Base-by-base conservation (phyloP, 1,140 invertebrate species). In the Habropoda laboriosa region DNA sequence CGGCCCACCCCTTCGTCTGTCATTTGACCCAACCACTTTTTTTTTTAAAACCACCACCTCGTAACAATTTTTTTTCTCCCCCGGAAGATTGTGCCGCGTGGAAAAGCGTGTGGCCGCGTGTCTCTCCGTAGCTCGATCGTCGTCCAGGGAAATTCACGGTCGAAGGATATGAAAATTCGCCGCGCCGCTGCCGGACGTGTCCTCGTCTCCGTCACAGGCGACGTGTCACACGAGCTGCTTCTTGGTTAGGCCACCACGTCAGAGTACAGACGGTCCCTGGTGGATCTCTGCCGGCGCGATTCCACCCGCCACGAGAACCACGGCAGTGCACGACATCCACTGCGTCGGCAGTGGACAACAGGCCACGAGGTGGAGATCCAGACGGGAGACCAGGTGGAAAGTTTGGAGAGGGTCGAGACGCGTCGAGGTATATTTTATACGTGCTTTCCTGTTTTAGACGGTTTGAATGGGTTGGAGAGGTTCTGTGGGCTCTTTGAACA, bases 1-100 rank as follows among this genome's bases (percentile, higher is more conserved):
- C 57, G 74, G 63, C 78, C 80, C n/a, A n/a, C n/a, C 58, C 60
- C 70, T 87, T 90, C 82, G 77, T 87, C 86, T 87, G 88, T 89
- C 84, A 89, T 90, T 89, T 89, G 71, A 57, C 60, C 72, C 64
- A 63, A 68, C 35, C n/a, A 66, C 80, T 86, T 82, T 86, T 70
- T 68, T 77, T 57, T 49, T 30, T n/a, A n/a, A n/a, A n/a, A n/a
- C 18, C 27, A 24, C 16, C 61, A 77, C 18, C n/a, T 75, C n/a
- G 12, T 57, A 60, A 60, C 21, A 68, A 70, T 68, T 79, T 80
- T 79, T 61, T n/a, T n/a, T n/a, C n/a, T n/a, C n/a, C n/a, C n/a
- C 30, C 16, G 57, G 38, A 40, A 79, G 45, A 82, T 61, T 53
- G 81, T 32, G 58, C 51, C 71, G 71, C 55, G 47, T 40, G 47